Percentiles rank a stretch among this genome's conserved stretches.
phyloP scores from a whole-genome alignment of 2,888 invertebrate species.

The Schizotus pectinicornis region DNA sequence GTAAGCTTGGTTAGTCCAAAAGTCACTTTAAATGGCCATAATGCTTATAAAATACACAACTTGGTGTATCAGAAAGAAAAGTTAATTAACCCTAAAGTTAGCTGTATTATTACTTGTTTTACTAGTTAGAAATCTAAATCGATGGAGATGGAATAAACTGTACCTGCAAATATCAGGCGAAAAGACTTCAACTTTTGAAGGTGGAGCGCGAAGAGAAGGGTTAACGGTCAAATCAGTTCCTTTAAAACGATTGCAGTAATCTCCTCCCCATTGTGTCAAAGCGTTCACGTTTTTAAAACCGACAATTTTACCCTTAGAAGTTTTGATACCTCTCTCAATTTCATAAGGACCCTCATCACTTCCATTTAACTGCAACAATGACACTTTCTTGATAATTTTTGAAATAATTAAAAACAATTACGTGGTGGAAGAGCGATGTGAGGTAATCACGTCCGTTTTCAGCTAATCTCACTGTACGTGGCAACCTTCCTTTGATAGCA shows the following conservation, averaged over 20 bases:
- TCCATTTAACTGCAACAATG: conserved; percentile 60
- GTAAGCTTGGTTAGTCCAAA: too few relatives aligned
- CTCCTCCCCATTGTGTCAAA: conserved; percentile 56
- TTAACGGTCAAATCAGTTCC: conserved; percentile 66
- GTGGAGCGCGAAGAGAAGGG: conserved; percentile 43
- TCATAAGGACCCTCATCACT: conserved; percentile 63
- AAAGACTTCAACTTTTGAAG: conserved; percentile 59
- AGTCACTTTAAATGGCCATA: too few relatives aligned
- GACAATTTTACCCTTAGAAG: conserved; percentile 61
- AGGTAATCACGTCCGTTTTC: conserved; percentile 13
- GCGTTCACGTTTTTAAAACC: conserved; percentile 56
- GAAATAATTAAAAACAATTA: background rate
- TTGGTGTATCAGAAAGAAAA: too few relatives aligned
- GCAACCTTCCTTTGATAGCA: conserved; percentile 2
- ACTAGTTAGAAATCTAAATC: too few relatives aligned
- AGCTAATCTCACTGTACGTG: conserved; percentile 8
- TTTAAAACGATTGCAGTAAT: conserved; percentile 62
- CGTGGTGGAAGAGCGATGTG: conserved; percentile 17
- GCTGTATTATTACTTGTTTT: too few relatives aligned
- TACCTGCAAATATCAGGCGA: conserved; percentile 67
- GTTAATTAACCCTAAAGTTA: too few relatives aligned
- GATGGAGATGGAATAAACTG: too few relatives aligned
- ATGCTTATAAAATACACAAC: too few relatives aligned
- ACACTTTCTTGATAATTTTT: background rate
- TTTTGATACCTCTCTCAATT: conserved; percentile 62